phyloP scores from a whole-genome alignment of 2,113 vertebrate genomes.

The Puffinus mauretanicus region DNA sequence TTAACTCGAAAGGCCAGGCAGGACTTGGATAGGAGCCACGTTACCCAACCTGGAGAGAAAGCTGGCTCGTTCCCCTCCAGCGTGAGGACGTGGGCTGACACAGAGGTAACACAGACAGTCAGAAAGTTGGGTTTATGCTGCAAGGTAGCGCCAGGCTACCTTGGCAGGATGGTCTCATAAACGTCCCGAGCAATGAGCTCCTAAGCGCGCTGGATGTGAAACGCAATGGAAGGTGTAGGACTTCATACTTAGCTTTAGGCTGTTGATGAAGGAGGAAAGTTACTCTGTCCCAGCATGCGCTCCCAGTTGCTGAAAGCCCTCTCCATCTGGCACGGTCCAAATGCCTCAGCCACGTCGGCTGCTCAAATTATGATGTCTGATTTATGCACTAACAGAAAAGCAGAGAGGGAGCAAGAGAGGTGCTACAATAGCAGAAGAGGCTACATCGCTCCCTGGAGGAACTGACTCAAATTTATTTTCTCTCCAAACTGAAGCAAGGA shows the following conservation, averaged over 20 bases:
- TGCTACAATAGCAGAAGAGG: neutral
- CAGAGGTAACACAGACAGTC: too few relatives aligned
- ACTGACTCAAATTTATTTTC: neutral
- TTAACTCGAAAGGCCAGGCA: neutral
- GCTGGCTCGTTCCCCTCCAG: neutral
- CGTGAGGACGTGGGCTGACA: accelerated
- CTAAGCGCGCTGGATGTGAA: accelerated
- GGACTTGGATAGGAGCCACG: neutral
- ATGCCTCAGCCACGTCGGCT: neutral
- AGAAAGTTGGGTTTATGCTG: neutral
- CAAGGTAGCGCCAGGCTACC: neutral
- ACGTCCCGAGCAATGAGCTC: neutral
- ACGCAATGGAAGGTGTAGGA: neutral
- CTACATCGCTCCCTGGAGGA: neutral
- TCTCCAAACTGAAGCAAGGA: neutral
- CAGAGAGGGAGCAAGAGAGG: neutral
- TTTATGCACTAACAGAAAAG: neutral
- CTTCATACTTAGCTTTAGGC: neutral
- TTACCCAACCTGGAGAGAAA: neutral
- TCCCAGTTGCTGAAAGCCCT: neutral
- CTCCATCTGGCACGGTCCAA: neutral
- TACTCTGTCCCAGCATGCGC: accelerated
- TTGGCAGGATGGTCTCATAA: neutral
- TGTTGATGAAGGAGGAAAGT: neutral
- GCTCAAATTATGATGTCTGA: neutral